Evolutionary conservation across 2,797 vertebrate genomes (phyloP), one percentile per base, ranked within the genome.

Genomic region (Sebastolobus altivelis): DNA sequence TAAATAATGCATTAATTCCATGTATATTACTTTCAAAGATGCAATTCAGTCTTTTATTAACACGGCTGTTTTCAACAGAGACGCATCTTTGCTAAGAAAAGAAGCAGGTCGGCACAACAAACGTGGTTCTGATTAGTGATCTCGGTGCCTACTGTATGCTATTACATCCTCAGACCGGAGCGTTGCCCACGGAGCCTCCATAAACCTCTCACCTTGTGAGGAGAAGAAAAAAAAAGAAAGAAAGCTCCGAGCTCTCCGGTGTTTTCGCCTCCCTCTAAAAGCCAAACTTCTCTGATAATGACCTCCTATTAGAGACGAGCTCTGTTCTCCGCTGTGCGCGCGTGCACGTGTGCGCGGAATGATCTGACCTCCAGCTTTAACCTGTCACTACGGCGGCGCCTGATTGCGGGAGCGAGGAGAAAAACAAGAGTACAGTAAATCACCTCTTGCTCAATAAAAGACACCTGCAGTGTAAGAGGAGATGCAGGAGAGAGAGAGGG

Each of bases 401-500:
- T 92, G 92, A 95, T 93, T 95, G 92, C 90, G 65, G 82, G 77
- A 82, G 86, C 33, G 4, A 60, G 77, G 85, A 83, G 87, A 78
- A 89, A 89, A 89, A 83, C 74, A 77, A 79, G 91, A 83, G 89
- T 85, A 84, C 83, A 83, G 88, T 95, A 95, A 96, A 96, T 96
- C 93, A 94, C 88, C 37, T 77, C 87, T 68, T 80, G 79, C 88
- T 92, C 95, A 94, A 95, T 96, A 95, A 94, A 95, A 95, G 92
- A 94, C 95, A 96, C 94, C 95, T 96, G 95, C 85, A 62, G 85
- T 94, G 94, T 93, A 94, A 94, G 92, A 88, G 86, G 93, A 95
- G 92, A 93, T 74, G 85, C 77, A 68, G 87, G 90, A 88, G 86
- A 87, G 89, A 81, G 87, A 87, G 77, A 38, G 37, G 8, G 37